A percentile compares a stretch with the other conserved stretches of the same genome.
Evolutionary conservation across 1,140 invertebrate genomes (phyloP).

Genomic region (Eciton burchellii): DNA sequence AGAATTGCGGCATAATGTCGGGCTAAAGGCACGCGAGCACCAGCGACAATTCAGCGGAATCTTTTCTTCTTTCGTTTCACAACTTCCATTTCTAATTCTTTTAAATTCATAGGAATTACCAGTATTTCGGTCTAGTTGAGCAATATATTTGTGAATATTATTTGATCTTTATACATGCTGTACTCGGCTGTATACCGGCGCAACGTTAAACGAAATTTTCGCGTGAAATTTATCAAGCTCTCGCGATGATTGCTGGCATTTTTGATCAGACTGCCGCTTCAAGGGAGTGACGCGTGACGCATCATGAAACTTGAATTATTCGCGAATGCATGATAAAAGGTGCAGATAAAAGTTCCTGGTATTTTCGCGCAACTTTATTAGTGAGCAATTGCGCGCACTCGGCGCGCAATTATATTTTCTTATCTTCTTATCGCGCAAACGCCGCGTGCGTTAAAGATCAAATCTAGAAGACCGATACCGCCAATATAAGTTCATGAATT

Average conservation of each 20-base stretch:
- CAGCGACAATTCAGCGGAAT: background rate
- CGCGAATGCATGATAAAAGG: background rate
- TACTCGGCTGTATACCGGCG: background rate
- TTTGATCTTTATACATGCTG: constrained; percentile 21
- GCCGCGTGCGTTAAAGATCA: background rate
- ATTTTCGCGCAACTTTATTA: background rate
- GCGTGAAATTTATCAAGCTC: constrained; percentile 37
- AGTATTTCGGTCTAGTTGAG: constrained; percentile 20
- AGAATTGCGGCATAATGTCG: constrained; percentile 29
- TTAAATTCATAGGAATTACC: background rate
- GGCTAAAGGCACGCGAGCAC: constrained; percentile 16
- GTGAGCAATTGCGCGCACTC: background rate
- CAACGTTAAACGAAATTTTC: constrained; percentile 33
- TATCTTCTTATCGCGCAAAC: constrained; percentile 7
- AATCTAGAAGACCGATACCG: background rate
- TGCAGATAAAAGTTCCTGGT: constrained; percentile 15
- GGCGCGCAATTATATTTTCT: background rate
- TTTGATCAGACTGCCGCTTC: constrained; percentile 6
- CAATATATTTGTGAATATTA: background rate
- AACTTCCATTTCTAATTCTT: constrained; percentile 10
- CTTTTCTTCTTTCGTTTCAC: background rate
- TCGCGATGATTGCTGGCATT: background rate
- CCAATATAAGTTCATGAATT: constrained; percentile 18
- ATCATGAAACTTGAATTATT: constrained; percentile 19
- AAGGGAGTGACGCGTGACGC: background rate